Base-by-base conservation (phyloP, 2,797 vertebrate species). In the Dallia pectoralis region DNA sequence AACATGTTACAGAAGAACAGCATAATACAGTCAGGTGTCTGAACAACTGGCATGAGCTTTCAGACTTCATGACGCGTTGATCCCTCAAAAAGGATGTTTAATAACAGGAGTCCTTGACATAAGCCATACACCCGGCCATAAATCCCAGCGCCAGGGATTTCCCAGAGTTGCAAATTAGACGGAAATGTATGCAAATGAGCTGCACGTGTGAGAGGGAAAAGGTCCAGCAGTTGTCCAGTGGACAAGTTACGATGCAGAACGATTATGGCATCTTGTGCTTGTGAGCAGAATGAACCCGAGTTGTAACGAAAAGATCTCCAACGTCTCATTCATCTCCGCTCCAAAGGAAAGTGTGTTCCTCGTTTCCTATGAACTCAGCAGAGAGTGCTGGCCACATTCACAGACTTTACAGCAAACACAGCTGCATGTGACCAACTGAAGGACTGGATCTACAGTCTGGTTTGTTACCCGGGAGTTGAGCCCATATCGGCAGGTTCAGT, bases 201-300 rank as follows among this genome's bases (percentile, higher is more conserved):
- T 71, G 36, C 61, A 67, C 69, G 36, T 64, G 4, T 40, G 79
- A 77, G 65, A 68, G 47, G 11, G 68, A 67, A 69, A 47, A 66
- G 69, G 53, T 80, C 73, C 51, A 78, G 59, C 56, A 73, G 19
- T 40, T 71, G 74, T 59, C 64, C 40, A 72, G 64, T 69, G 79
- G 18, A 71, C 73, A 40, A 56, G 22, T 73, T 80, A 36, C 69
- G 66, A 27, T 33, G 67, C 73, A 74, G 74, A 72, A 79, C 64
- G 56, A 64, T 64, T 63, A 59, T 76, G 61, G 68, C 64, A 67
- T 72, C 67, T n/a, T 65, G 68, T 15, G 63, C 70, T 63, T 44
- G 72, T 51, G 70, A 9, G 12, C 6, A 73, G 15, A 25, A 27
- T 4, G 56, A 15, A 25, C 0, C 12, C n/a, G 40, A 4, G 33